Evolutionary conservation across 2,888 invertebrate species (phyloP).

Genomic region (Altica lythri): DNA sequence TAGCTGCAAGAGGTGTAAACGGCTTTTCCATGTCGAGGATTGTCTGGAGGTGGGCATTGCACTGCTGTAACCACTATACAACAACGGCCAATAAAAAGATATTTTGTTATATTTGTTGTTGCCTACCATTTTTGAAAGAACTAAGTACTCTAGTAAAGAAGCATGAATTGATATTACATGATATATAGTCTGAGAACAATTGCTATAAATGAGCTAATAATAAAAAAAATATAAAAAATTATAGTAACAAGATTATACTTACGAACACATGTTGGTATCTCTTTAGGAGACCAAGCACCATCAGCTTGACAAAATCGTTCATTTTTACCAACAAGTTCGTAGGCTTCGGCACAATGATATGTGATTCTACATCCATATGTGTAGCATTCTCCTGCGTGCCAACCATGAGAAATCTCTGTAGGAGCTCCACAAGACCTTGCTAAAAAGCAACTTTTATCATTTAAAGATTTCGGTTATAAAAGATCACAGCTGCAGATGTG

Average conservation of each 20-base stretch:
- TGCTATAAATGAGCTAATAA: too few relatives aligned
- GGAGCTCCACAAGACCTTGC: slow-evolving; percentile 91
- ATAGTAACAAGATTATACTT: slow-evolving; percentile 60
- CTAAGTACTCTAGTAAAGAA: too few relatives aligned
- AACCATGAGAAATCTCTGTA: slow-evolving; percentile 87
- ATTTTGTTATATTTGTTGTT: slow-evolving; percentile 29
- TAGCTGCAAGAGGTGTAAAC: slow-evolving; percentile 91
- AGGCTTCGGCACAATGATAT: slow-evolving; percentile 92
- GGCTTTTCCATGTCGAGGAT: slow-evolving; percentile 90
- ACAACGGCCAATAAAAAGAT: slow-evolving; percentile 41
- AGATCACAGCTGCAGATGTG: too few relatives aligned
- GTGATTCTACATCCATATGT: slow-evolving; percentile 89
- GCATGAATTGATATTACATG: too few relatives aligned
- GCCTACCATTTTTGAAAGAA: too few relatives aligned
- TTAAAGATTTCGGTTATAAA: too few relatives aligned
- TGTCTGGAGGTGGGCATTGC: slow-evolving; percentile 89
- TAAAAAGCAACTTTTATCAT: slow-evolving; percentile 56
- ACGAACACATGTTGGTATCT: slow-evolving; percentile 61
- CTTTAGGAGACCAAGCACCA: slow-evolving; percentile 89
- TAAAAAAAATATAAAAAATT: too few relatives aligned
- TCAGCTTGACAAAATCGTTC: slow-evolving; percentile 89
- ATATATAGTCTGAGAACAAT: too few relatives aligned
- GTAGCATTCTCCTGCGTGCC: slow-evolving; percentile 92
- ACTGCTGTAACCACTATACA: slow-evolving; percentile 82
- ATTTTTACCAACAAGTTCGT: slow-evolving; percentile 86